These are phyloP conservation scores for Melieria picta DNA, from an alignment of 2,888 invertebrate genomes.

Conservation along the genomic window DNA sequence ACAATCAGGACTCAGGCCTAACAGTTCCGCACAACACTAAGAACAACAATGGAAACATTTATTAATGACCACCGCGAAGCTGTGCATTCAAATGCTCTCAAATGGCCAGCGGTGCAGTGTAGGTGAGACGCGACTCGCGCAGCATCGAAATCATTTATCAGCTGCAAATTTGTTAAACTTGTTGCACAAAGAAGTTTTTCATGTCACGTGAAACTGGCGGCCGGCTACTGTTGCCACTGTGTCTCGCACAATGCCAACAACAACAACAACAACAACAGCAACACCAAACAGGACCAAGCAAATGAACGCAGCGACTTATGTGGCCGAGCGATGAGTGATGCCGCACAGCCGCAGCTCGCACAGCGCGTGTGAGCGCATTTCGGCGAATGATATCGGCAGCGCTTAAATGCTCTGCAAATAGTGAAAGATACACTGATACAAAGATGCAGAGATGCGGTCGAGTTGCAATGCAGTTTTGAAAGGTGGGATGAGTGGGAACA, in stretches of 20 bases:
- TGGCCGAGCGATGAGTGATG: neutral
- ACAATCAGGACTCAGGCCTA: conserved; percentile 58
- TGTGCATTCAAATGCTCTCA: conserved; percentile 18
- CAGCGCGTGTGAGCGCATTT: neutral
- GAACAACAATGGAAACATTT: conserved; percentile 47
- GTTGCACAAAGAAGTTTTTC: conserved; percentile 64
- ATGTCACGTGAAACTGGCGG: conserved; percentile 55
- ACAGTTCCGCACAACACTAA: conserved; percentile 34
- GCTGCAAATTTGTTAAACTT: conserved; percentile 58
- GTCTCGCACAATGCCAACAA: conserved; percentile 21
- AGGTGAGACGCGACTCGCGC: conserved; percentile 5
- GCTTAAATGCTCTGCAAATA: conserved; percentile 27
- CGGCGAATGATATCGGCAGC: conserved; percentile 20
- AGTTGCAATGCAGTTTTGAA: no score
- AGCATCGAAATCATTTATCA: conserved; percentile 60
- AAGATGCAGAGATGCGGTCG: no score
- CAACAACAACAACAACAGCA: conserved; percentile 14
- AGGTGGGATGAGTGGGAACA: no score
- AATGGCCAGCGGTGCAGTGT: conserved; percentile 8
- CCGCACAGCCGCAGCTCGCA: neutral
- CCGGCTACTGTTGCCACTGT: conserved; percentile 47
- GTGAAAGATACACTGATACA: conserved; percentile 19
- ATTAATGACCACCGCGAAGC: conserved; percentile 55
- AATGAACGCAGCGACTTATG: neutral
- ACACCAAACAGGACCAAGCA: neutral